Conservation (phyloP, 2,113 vertebrate genomes). For the Siniperca knerii region DNA sequence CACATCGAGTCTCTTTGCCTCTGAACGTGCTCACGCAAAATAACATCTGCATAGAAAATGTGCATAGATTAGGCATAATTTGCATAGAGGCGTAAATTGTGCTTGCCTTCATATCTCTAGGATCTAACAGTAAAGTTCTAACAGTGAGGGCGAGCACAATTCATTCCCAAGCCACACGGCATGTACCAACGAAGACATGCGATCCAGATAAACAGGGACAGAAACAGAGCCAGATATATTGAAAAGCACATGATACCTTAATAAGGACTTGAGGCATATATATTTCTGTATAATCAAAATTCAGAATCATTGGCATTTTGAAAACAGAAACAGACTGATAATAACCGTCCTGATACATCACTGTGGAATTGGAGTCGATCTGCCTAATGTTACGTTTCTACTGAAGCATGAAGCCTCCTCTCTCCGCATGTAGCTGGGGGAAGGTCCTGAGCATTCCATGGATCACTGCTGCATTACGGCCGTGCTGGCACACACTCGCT, state of each 20-base stretch:
- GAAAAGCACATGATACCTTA: constrained; percentile 46
- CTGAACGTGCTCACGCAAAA: not conserved
- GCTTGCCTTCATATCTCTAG: constrained; percentile 8
- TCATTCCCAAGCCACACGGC: constrained; percentile 25
- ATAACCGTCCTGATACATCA: constrained; percentile 57
- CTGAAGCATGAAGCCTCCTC: constrained; percentile 16
- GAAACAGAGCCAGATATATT: constrained; percentile 38
- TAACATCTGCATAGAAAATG: constrained; percentile 33
- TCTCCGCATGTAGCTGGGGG: constrained; percentile 22
- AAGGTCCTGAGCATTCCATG: constrained; percentile 57
- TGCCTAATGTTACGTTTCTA: constrained; percentile 20
- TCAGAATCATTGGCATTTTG: constrained; percentile 55
- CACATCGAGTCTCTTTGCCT: constrained; percentile 11
- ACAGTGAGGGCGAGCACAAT: constrained; percentile 42
- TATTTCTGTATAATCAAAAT: constrained; percentile 59
- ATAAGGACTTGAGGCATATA: constrained; percentile 48
- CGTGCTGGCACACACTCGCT: constrained; percentile 41
- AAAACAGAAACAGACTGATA: constrained; percentile 57
- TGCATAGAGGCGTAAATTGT: constrained; percentile 31
- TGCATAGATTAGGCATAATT: constrained; percentile 45
- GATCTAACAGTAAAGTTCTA: constrained; percentile 11
- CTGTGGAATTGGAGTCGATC: constrained; percentile 45
- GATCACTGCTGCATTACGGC: constrained; percentile 19
- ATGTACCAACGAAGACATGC: constrained; percentile 52
- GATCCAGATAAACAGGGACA: constrained; percentile 38